Conservation (phyloP, 2,113 vertebrate species). For the Sapajus apella region DNA sequence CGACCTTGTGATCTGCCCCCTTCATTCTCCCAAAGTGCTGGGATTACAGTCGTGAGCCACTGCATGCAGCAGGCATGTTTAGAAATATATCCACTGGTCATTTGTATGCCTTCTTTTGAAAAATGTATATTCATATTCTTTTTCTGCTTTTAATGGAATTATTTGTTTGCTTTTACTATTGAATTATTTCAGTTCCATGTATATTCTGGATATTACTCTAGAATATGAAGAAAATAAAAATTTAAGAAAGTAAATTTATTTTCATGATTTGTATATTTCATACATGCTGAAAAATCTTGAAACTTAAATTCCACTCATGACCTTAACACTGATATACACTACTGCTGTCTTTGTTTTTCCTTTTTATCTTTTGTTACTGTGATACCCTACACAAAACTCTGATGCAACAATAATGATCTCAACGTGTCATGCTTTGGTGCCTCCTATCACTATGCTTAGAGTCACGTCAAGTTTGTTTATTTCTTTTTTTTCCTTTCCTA, state of each 20-base stretch:
- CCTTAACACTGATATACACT: not conserved
- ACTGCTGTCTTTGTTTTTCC: not conserved
- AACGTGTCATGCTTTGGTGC: not conserved
- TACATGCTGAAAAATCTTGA: not conserved
- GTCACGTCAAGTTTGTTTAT: not conserved
- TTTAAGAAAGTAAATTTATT: not conserved
- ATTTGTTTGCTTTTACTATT: too few relatives aligned
- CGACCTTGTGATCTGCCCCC: too few relatives aligned
- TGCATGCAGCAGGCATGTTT: too few relatives aligned
- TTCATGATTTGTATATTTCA: not conserved
- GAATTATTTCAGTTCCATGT: not conserved
- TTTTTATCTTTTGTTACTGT: not conserved
- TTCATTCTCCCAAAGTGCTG: too few relatives aligned
- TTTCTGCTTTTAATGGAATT: too few relatives aligned
- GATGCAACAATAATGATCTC: not conserved
- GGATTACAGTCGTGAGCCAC: too few relatives aligned
- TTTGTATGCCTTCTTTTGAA: too few relatives aligned
- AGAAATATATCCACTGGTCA: too few relatives aligned
- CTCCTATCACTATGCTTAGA: not conserved
- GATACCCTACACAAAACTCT: not conserved
- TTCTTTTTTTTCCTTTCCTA: not conserved
- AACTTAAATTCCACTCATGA: not conserved
- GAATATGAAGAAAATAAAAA: not conserved
- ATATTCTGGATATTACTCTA: too few relatives aligned
- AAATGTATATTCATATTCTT: too few relatives aligned